phyloP scores from a whole-genome alignment of 2,113 vertebrate genomes.

The Odontesthes bonariensis region DNA sequence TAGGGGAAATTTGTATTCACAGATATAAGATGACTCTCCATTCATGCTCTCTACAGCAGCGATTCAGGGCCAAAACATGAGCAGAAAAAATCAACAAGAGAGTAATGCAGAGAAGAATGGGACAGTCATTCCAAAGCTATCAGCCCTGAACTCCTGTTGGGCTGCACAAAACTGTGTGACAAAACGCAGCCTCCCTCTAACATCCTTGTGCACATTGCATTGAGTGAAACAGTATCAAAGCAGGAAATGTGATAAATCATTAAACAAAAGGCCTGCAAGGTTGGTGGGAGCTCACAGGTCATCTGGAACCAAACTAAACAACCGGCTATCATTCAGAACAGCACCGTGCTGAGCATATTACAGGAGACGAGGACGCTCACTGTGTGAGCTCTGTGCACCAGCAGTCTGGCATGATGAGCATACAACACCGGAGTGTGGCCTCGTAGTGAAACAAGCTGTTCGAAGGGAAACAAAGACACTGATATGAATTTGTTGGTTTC shows the following conservation, averaged over 20 bases:
- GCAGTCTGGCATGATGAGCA: conserved; percentile 17
- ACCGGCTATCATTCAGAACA: conserved; percentile 39
- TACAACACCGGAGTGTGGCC: conserved; percentile 19
- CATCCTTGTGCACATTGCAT: conserved; percentile 19
- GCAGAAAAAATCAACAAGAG: background rate
- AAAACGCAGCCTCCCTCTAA: conserved; percentile 28
- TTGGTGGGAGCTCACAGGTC: conserved; percentile 39
- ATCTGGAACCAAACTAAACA: conserved; percentile 55
- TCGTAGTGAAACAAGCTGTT: conserved; percentile 45
- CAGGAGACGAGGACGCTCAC: conserved; percentile 12
- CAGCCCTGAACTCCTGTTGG: conserved; percentile 30
- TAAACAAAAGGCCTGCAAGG: conserved; percentile 52
- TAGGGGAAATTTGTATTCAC: conserved; percentile 32
- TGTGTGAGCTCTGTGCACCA: conserved; percentile 19
- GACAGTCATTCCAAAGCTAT: conserved; percentile 39
- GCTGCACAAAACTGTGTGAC: conserved; percentile 31
- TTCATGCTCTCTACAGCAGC: conserved; percentile 9
- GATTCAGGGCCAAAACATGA: conserved; percentile 17
- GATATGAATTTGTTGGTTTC: conserved; percentile 42
- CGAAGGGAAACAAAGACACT: conserved; percentile 49
- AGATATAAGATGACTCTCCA: conserved; percentile 9
- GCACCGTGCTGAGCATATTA: conserved; percentile 34
- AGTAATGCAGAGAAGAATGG: conserved; percentile 29
- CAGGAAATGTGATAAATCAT: conserved; percentile 69
- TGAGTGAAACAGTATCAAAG: conserved; percentile 49